A percentile compares a stretch with the other conserved stretches of the same genome.
Evolutionary conservation across 1,140 invertebrate genomes (phyloP).

Genomic region (Micrasema minimum): DNA sequence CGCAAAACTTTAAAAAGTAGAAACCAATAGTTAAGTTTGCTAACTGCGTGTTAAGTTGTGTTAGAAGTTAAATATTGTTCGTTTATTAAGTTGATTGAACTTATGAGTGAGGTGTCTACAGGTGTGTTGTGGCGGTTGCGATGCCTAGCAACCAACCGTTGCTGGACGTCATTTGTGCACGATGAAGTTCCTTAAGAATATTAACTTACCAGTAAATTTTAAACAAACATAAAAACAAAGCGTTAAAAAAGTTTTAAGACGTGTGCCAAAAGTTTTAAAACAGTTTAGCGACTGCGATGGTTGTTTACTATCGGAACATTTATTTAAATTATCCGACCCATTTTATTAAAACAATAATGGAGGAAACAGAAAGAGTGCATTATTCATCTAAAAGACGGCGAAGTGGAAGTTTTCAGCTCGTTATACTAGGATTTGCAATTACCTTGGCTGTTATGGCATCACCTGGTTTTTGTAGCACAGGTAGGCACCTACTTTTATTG

Average conservation of each 20-base stretch:
- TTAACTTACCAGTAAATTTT: constrained; percentile 7
- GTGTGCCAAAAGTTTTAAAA: too few species aligned
- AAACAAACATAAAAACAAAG: constrained; percentile 21
- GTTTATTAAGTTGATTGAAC: constrained; percentile 48
- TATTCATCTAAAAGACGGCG: not conserved
- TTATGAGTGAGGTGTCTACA: constrained; percentile 49
- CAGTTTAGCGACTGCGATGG: constrained; percentile 6
- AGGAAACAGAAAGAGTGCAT: constrained; percentile 42
- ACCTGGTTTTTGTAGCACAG: constrained; percentile 42
- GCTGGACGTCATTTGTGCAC: constrained; percentile 42
- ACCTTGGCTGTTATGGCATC: constrained; percentile 19
- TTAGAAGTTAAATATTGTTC: constrained; percentile 11
- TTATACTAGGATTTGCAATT: constrained; percentile 33
- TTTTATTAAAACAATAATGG: constrained; percentile 29
- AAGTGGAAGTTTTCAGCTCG: constrained; percentile 24
- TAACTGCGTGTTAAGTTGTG: constrained; percentile 9
- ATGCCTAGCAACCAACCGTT: constrained; percentile 49
- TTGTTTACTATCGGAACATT: constrained; percentile 1
- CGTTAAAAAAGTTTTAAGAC: constrained; percentile 29
- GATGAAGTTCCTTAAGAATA: constrained; percentile 36
- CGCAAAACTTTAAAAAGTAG: constrained; percentile 27
- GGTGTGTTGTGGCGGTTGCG: constrained; percentile 51
- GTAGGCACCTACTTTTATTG: constrained; percentile 14
- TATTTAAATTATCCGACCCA: constrained; percentile 14
- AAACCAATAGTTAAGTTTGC: not conserved